These are phyloP conservation scores for Prunella fulvescens DNA, from an alignment of 2,113 vertebrate genomes.

Conservation along the genomic window DNA sequence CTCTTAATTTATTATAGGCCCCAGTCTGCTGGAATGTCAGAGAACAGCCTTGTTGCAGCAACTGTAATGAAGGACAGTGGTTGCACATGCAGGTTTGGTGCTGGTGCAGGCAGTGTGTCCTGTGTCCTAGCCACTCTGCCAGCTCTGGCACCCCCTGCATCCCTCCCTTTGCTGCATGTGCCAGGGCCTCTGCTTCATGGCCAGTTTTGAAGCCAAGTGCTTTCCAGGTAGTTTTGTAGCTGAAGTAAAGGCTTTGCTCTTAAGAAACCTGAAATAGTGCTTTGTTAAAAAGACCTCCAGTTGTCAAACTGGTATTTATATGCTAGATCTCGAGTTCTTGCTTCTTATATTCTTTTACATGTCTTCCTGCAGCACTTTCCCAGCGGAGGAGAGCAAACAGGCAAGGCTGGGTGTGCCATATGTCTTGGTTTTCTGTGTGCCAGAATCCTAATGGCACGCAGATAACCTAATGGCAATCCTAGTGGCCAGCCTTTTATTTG, in stretches of 20 bases:
- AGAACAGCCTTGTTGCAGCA: neutral
- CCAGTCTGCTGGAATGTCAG: constrained; percentile 14
- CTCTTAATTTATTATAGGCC: constrained; percentile 51
- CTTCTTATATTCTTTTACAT: neutral
- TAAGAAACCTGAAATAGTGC: neutral
- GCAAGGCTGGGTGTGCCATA: neutral
- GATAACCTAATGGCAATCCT: neutral
- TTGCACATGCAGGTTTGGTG: neutral
- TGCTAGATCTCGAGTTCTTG: neutral
- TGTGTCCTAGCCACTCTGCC: neutral
- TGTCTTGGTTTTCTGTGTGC: fast-evolving
- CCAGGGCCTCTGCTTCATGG: neutral
- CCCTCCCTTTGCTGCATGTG: neutral
- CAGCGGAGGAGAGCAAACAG: neutral
- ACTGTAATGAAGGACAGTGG: constrained; percentile 40
- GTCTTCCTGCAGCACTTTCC: neutral
- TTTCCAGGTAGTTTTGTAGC: neutral
- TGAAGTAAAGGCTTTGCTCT: neutral
- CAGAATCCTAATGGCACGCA: neutral
- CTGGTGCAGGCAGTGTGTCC: neutral
- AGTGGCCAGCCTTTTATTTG: neutral
- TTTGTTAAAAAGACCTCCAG: neutral
- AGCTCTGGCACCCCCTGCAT: neutral
- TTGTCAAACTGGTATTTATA: neutral
- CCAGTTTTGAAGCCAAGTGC: neutral